Conservation (phyloP, 2,113 vertebrate species). For the Cardinalis cardinalis region DNA sequence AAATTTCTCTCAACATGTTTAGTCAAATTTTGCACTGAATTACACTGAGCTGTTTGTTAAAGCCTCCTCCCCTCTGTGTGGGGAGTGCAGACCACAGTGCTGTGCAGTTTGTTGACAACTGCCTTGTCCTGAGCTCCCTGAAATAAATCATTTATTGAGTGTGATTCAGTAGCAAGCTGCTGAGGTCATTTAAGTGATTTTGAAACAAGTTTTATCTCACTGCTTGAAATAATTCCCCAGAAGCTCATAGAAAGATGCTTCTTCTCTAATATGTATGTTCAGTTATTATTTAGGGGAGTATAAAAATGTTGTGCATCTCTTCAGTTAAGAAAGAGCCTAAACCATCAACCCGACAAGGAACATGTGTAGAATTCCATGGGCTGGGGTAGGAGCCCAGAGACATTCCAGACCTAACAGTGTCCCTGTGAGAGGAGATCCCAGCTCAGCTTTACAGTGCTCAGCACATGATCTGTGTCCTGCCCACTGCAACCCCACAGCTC, state of each 20-base stretch:
- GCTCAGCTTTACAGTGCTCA: background rate
- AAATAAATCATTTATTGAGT: background rate
- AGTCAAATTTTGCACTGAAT: background rate
- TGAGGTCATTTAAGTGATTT: background rate
- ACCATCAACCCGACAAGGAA: background rate
- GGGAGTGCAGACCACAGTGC: background rate
- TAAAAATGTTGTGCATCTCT: background rate
- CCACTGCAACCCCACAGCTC: background rate
- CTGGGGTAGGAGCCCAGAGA: background rate
- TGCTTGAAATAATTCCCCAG: background rate
- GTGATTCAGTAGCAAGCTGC: background rate
- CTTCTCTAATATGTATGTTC: background rate
- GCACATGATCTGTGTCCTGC: background rate
- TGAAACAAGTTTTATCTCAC: background rate
- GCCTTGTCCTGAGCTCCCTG: background rate
- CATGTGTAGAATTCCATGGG: background rate
- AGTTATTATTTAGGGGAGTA: background rate
- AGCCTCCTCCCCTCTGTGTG: background rate
- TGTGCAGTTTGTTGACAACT: background rate
- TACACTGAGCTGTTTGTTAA: background rate
- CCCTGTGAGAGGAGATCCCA: background rate
- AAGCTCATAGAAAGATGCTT: background rate
- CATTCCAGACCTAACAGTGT: background rate
- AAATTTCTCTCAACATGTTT: background rate
- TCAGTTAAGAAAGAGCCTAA: background rate